These are phyloP conservation scores for Globicephala melas DNA, from an alignment of 2,113 vertebrate genomes.

Conservation along the genomic window DNA sequence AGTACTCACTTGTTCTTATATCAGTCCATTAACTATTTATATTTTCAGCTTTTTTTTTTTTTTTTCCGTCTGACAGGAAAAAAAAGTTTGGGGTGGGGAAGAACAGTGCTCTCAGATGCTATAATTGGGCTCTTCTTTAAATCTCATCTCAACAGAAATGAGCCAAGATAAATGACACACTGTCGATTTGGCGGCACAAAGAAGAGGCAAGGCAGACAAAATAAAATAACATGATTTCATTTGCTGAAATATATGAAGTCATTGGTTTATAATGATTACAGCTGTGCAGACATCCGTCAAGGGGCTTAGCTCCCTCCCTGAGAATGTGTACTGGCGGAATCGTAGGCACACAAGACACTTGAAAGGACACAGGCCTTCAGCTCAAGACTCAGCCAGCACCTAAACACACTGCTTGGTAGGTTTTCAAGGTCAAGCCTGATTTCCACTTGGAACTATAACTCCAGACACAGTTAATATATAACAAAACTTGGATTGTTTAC, in stretches of 20 bases:
- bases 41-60: constrained; percentile 32
- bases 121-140: constrained; percentile 29
- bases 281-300: constrained; percentile 60
- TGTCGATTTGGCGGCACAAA: constrained; percentile 13
- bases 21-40: background rate
- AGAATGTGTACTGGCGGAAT: background rate
- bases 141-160: constrained; percentile 62
- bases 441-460: constrained; percentile 32
- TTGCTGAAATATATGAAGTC: constrained; percentile 72
- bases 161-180: constrained; percentile 62
- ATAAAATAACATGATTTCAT: constrained; percentile 70
- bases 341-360: background rate
- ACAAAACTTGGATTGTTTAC: background rate
- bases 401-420: background rate
- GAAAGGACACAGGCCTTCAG: constrained; percentile 36
- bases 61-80: background rate
- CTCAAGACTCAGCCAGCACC: background rate
- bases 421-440: background rate
- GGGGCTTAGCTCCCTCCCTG: background rate
- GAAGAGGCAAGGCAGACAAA: constrained; percentile 67
- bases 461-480: background rate
- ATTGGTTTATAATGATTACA: constrained; percentile 71
- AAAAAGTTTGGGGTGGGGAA: background rate
- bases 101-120: background rate
- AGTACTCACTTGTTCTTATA: background rate